Base-by-base conservation (phyloP, 2,113 vertebrate genomes). In the Thamnophis sirtalis region DNA sequence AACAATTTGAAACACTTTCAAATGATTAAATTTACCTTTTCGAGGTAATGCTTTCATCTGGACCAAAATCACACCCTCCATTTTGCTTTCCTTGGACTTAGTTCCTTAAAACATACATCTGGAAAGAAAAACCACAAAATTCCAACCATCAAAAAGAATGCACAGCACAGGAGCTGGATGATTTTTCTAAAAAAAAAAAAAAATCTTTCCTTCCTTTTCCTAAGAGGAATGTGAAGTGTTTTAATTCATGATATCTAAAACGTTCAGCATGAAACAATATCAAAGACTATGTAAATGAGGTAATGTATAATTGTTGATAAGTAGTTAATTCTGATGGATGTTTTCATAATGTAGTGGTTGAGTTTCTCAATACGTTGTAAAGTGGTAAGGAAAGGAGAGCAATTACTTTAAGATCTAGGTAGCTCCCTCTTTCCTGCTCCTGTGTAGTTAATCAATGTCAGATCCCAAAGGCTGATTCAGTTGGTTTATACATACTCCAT, bases 121-220 rank as follows among this genome's bases (percentile, higher is more conserved):
- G 95, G 90, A 92, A 86, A 96, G 93, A 89, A 95, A 96, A 96
- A 94, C 95, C 95, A 91, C 96, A 96, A 89, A 91, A 95, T 96
- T 96, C 95, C 96, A 93, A 54, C 88, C 63, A 93, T 73, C 80
- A 0, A 50, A 87, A 84, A 92, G 86, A 92, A 88, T 0, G 0
- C 22, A 87, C 15, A 24, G 38, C 13, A 90, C 89, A 87, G 93
- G 88, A 94, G 80, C 89, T 15, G 9, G 17, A 0, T 0, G 56
- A 0, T 0, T 13, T 17, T 55, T 68, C 17, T 26, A 2, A 2
- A 2, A 43, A 22, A 22, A 43, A 22, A 22, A 9, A 73, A 68
- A 33, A 73, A 60, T 60, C 53, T 33, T 50, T 84, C 84, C 2
- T 3, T 21, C 26, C 53, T 49, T 90, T 88, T 91, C 49, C 90